Evolutionary conservation across 2,888 invertebrate genomes (phyloP), one percentile per base, ranked within the genome.

Genomic region (Palloptera scutellata): DNA sequence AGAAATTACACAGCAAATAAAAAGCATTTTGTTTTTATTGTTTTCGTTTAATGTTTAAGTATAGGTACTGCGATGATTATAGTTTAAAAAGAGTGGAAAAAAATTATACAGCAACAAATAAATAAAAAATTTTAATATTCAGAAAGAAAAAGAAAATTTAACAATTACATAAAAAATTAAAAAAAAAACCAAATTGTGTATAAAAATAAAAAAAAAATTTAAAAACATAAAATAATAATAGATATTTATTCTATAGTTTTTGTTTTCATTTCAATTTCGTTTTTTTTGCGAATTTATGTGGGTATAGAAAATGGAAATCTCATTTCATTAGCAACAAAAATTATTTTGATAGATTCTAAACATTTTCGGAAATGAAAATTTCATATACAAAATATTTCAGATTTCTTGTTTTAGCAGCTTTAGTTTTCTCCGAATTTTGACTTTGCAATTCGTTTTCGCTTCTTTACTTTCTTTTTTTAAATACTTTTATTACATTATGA

Each of bases 41-140:
- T 40, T 30, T 30, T 30, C 48, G 48, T 53, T 42, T 42, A 42
- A 65, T 65, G 58, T 59, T 53, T 65, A 60, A n/a, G 48, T 48
- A 15, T 48, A 15, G 12, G 48, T 15, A n/a, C 13, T 48, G 9
- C 8, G 48, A n/a, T n/a, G 48, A n/a, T 5, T 48, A 19, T 13
- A 9, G 17, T 55, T 10, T 19, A 19, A 30, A 20, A 19, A 30
- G 20, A 55, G 55, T 10, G 12, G 30, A 10, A n/a, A 11, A 30
- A 62, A 75, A 66, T 70, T 64, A 57, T 67, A 69, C 74, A 67
- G 64, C 71, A 73, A 76, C 75, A 77, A 76, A 71, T 78, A 78
- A 75, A 75, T 74, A 73, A 69, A 77, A 74, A 73, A 74, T 73
- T 72, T 68, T 66, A 48, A 70, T 64, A 61, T 66, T 42, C 2